Evolutionary conservation across 2,888 invertebrate genomes (phyloP).

Genomic region (Rhaphigaster nebulosa): DNA sequence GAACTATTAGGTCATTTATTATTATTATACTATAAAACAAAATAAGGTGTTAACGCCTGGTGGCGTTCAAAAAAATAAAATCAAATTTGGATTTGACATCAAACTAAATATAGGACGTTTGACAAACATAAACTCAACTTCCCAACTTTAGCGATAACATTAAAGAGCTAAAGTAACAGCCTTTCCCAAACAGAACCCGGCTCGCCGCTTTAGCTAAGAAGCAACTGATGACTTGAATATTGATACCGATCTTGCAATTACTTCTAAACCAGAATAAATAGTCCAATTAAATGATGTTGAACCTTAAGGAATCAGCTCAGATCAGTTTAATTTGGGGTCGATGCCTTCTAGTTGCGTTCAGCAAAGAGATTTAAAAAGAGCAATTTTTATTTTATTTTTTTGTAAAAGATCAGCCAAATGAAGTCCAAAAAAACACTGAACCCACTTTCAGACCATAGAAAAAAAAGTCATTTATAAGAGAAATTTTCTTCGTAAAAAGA

Average conservation of each 20-base stretch:
- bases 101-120: not conserved
- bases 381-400: not conserved
- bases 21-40: no score
- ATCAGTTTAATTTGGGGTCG: not conserved
- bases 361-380: not conserved
- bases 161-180: not conserved
- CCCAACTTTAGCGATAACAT: not conserved
- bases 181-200: not conserved
- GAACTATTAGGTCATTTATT: no score
- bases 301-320: not conserved
- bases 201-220: not conserved
- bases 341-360: not conserved
- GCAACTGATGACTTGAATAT: not conserved
- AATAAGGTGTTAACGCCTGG: no score
- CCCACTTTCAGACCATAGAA: not conserved
- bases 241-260: not conserved
- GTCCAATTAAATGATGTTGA: not conserved
- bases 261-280: not conserved
- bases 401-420: not conserved
- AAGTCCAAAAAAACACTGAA: not conserved
- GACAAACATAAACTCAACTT: not conserved
- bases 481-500: no score
- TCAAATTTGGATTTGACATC: not conserved
- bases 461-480: not conserved
- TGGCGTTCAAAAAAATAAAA: not conserved